phyloP scores from a whole-genome alignment of 2,113 vertebrate species.

The Pseudorasbora parva region DNA sequence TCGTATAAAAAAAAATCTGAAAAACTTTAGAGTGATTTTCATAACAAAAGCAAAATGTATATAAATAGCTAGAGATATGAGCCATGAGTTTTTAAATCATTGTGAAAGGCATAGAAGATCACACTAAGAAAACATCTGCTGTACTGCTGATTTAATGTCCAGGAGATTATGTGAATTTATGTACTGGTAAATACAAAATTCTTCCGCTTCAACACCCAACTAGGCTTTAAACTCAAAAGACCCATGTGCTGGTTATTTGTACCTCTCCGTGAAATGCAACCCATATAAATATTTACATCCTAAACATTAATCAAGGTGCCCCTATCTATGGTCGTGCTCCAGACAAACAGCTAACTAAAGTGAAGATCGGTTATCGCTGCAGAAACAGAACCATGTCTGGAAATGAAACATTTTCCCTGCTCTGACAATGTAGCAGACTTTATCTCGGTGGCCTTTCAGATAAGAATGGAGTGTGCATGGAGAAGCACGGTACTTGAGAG shows the following conservation, averaged over 20 bases:
- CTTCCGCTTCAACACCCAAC: background rate
- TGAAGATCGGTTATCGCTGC: slow-evolving; percentile 47
- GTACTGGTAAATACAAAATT: slow-evolving; percentile 64
- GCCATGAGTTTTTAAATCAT: slow-evolving; percentile 25
- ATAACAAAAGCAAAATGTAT: slow-evolving; percentile 9
- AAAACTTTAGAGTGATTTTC: slow-evolving; percentile 44
- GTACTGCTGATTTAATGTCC: slow-evolving; percentile 70
- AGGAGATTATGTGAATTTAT: slow-evolving; percentile 72
- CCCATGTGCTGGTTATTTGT: slow-evolving; percentile 58
- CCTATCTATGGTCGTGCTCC: slow-evolving; percentile 64
- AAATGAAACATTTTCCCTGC: slow-evolving; percentile 59
- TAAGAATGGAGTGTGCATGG: background rate
- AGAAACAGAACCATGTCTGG: slow-evolving; percentile 45
- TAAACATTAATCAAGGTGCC: slow-evolving; percentile 71
- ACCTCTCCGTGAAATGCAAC: slow-evolving; percentile 67
- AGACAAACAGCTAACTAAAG: slow-evolving; percentile 54
- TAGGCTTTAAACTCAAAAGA: slow-evolving; percentile 18
- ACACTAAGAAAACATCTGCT: slow-evolving; percentile 76
- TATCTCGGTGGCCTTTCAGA: background rate
- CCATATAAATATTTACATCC: slow-evolving; percentile 74
- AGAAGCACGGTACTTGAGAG: background rate
- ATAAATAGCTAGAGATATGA: slow-evolving; percentile 7
- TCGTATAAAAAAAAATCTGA: slow-evolving; percentile 52
- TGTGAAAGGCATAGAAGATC: slow-evolving; percentile 66
- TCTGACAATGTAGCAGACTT: slow-evolving; percentile 49